Evolutionary conservation across 2,888 invertebrate genomes (phyloP), one percentile per base, ranked within the genome.

Genomic region (Stictocephala bisonia): DNA sequence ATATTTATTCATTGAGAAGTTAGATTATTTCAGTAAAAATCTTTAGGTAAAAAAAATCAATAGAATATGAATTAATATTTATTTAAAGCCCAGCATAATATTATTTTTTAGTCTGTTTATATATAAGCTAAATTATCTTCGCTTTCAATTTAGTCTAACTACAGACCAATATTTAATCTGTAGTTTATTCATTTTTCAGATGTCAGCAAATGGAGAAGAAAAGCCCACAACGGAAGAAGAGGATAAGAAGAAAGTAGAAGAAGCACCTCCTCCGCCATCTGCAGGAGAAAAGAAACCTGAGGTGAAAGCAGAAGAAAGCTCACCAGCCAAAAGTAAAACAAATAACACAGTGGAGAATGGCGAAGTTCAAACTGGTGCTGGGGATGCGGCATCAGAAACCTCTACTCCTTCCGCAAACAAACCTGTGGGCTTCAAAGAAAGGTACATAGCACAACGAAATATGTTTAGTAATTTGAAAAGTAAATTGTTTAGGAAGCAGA

Each of bases 281-380:
- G n/a, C 74, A 41, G 72, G 71, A 24, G 74, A 76, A 50, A 74
- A 77, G 73, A 72, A 69, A 48, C 67, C 76, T 27, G 75, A 74
- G 44, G 77, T 76, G n/a, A 74, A 71, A n/a, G 83, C 85, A 66
- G 84, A 87, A 18, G 84, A 84, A 44, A 83, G 86, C 35, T 83
- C 85, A 2, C 84, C 85, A 60, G 82, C 41, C 13, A 41, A 87
- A 80, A 86, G 85, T 77, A 86, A 88, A 78, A 80, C 84, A 67
- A 80, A 85, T 26, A 82, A 86, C n/a, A 76, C 83, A 6, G 79
- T 84, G 0, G 83, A 84, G 27, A 82, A 84, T 15, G 82, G 64
- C 3, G 60, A 60, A 13, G 60, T 60, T n/a, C 31, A 60, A 60
- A 60, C 60, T 35, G 60, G 60, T 2, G 22, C 60, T 2, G 60